Conservation (phyloP, 2,888 invertebrate genomes). For the Ophraella communa region DNA sequence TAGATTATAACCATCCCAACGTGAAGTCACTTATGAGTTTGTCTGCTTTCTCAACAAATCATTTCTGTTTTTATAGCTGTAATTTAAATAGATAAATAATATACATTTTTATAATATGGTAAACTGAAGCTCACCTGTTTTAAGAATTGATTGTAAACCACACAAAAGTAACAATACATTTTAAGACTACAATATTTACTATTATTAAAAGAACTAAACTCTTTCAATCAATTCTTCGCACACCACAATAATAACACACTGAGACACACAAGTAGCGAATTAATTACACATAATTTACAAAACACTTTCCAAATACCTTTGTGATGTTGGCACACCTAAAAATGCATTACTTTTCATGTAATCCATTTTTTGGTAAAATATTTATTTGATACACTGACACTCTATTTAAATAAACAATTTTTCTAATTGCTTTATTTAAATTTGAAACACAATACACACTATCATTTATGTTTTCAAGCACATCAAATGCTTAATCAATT, state of each 20-base stretch:
- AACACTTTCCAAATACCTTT: constrained; percentile 36
- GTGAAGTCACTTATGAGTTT: too few relatives aligned
- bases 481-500: constrained; percentile 19
- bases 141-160: background rate
- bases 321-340: background rate
- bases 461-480: constrained; percentile 15
- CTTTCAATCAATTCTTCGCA: constrained; percentile 8
- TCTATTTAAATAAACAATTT: background rate
- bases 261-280: constrained; percentile 46
- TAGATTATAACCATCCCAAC: too few relatives aligned
- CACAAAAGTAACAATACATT: background rate
- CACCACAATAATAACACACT: constrained; percentile 36
- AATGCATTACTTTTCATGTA: background rate
- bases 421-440: background rate
- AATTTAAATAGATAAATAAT: too few relatives aligned
- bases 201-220: too few relatives aligned
- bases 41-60: too few relatives aligned
- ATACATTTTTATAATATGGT: constrained; percentile 27
- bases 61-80: too few relatives aligned
- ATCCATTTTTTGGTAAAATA: background rate
- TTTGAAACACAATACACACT: background rate
- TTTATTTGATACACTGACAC: background rate
- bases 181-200: too few relatives aligned
- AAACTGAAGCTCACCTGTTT: constrained; percentile 9
- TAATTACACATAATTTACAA: constrained; percentile 43